Evolutionary conservation across 2,797 vertebrate species (phyloP), one percentile per base, ranked within the genome.

Genomic region (Rhincodon typus): DNA sequence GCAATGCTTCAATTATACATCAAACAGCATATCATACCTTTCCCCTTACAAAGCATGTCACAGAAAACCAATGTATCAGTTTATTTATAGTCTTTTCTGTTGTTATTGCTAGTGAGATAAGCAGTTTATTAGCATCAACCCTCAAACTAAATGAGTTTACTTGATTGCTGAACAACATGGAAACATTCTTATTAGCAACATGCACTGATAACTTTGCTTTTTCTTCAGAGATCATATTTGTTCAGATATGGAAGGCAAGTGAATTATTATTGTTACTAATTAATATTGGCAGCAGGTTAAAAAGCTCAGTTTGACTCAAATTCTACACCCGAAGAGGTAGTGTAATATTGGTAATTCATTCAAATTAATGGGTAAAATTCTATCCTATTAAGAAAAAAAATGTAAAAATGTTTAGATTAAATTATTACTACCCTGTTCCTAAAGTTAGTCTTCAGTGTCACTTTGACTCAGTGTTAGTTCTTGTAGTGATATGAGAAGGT

Each of bases 21-120:
- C 62, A 62, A 90, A 57, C 86, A 62, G 27, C 27, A 62, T 27
- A 30, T 1, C 34, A 62, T n/a, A 90, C 30, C 53, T 62, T 17
- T 57, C 15, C 30, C 50, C 57, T 90, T 62, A 90, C 4, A 7
- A 84, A 84, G 38, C 38, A 84, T 84, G 38, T 90, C 27, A 34
- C 50, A 67, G 87, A 90, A 53, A 90, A 90, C 57, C 87, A 57
- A 62, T 90, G 62, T 27, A 90, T 90, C 53, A 57, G 87, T 93
- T 93, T 93, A 93, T 93, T 93, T 93, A 17, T 69, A 93, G 66
- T 66, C 25, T 91, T 67, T 69, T 17, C 30, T 66, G 66, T 62
- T 93, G 57, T 90, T 90, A 90, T 93, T 93, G 90, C 62, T 93
- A 42, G 62, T 66, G 25, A 17, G 5, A 67, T 38, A 62, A 38